These are phyloP conservation scores for Emmelina monodactyla DNA, from an alignment of 2,888 invertebrate species.

Conservation along the genomic window DNA sequence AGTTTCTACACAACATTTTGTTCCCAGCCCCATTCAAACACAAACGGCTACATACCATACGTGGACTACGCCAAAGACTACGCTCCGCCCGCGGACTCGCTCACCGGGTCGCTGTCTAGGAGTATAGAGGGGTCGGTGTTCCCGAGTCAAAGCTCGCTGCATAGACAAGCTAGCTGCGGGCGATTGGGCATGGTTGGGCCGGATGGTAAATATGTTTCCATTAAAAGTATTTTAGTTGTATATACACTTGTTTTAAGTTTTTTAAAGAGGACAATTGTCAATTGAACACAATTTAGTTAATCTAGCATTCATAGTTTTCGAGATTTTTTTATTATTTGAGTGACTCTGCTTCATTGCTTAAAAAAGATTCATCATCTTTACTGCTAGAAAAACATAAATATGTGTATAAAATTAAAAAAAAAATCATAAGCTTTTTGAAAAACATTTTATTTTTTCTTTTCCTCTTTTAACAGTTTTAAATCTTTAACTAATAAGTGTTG, in stretches of 20 bases:
- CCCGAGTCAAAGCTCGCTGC: conserved; percentile 38
- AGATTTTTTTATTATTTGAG: too few relatives aligned
- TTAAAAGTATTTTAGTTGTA: conserved; percentile 1
- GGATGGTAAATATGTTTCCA: conserved; percentile 36
- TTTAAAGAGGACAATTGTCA: too few relatives aligned
- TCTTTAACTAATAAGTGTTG: background rate
- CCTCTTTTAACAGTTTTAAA: background rate
- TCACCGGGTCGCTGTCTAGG: conserved; percentile 41
- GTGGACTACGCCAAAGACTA: conserved; percentile 89
- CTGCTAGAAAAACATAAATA: too few relatives aligned
- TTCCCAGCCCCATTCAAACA: background rate
- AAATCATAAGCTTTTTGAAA: too few relatives aligned
- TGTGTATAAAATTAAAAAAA: too few relatives aligned
- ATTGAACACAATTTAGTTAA: too few relatives aligned
- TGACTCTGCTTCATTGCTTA: too few relatives aligned
- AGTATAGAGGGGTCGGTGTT: conserved; percentile 41
- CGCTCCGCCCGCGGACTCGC: conserved; percentile 76
- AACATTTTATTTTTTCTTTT: too few relatives aligned
- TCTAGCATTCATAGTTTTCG: too few relatives aligned
- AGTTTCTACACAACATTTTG: background rate
- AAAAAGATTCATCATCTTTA: too few relatives aligned
- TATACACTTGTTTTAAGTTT: too few relatives aligned
- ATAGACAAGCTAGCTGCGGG: conserved; percentile 40
- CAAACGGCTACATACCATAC: conserved; percentile 79
- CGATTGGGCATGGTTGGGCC: conserved; percentile 44